A percentile compares a stretch with the other conserved stretches of the same genome.
Conservation (phyloP, 2,113 vertebrate species). For the Crotophaga sulcirostris region DNA sequence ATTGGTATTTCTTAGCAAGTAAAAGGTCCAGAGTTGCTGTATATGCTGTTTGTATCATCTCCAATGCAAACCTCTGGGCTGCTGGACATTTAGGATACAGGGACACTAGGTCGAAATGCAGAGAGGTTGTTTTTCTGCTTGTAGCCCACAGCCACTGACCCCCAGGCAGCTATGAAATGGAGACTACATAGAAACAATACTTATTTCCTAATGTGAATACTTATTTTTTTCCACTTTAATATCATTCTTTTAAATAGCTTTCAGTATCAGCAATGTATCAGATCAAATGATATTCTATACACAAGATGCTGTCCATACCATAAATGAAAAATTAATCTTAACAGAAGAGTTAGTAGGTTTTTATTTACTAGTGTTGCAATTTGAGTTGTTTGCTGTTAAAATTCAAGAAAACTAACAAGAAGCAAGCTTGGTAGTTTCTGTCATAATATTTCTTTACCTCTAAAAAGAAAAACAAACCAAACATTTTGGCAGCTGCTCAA, state of each 20-base stretch:
- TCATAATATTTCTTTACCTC: slow-evolving; percentile 38
- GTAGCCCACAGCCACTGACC: not conserved
- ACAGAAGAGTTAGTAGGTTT: not conserved
- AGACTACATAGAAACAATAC: fast-evolving
- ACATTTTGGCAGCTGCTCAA: slow-evolving; percentile 22
- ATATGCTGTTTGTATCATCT: fast-evolving
- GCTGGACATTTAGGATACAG: fast-evolving
- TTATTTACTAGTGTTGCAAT: not conserved
- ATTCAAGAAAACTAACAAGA: not conserved
- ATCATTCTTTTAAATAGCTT: not conserved
- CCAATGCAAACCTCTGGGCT: not conserved
- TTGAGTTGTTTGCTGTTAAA: not conserved
- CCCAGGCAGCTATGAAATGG: not conserved
- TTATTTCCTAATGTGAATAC: fast-evolving
- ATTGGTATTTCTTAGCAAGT: not conserved
- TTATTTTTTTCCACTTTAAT: not conserved
- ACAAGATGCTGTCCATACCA: not conserved
- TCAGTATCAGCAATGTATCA: not conserved
- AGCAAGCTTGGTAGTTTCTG: not conserved
- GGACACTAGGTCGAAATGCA: fast-evolving
- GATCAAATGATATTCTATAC: fast-evolving
- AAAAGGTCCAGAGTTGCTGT: fast-evolving
- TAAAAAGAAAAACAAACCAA: not conserved
- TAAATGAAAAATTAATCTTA: too few species aligned
- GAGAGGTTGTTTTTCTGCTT: not conserved